These are phyloP conservation scores for Penelope pileata DNA, from an alignment of 2,113 vertebrate genomes.

Conservation along the genomic window DNA sequence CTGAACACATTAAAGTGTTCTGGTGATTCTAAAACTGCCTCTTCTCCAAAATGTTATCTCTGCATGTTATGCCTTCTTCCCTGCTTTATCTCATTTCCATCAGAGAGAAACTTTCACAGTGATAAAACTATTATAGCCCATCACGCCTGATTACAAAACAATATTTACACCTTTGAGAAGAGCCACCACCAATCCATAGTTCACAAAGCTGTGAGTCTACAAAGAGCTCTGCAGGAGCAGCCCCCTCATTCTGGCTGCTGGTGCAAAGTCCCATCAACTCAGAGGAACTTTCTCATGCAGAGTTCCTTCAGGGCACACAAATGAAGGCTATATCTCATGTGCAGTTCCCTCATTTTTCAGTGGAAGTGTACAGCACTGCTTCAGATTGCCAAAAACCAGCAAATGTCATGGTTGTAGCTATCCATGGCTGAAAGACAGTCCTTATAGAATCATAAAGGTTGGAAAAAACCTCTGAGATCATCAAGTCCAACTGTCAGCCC, in stretches of 20 bases:
- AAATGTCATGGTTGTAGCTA: not conserved
- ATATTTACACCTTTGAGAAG: not conserved
- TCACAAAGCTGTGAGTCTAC: not conserved
- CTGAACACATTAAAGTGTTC: not conserved
- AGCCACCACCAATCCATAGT: not conserved
- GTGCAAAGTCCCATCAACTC: not conserved
- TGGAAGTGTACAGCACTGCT: not conserved
- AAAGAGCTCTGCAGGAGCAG: not conserved
- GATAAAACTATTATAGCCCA: not conserved
- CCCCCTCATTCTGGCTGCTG: not conserved
- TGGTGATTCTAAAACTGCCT: not conserved
- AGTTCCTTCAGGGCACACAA: not conserved
- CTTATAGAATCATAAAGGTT: too few relatives aligned
- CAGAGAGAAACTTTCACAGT: not conserved
- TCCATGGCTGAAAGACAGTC: not conserved
- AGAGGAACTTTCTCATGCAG: fast-evolving
- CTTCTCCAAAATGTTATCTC: not conserved
- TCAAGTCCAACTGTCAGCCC: too few relatives aligned
- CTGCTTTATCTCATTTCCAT: not conserved
- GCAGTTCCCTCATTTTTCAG: not conserved
- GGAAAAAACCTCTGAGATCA: too few relatives aligned
- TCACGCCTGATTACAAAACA: not conserved
- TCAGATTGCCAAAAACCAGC: not conserved
- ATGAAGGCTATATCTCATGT: fast-evolving
- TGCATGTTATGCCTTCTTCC: fast-evolving